Conservation (phyloP, 2,888 invertebrate genomes). For the Lamproptera curius region DNA sequence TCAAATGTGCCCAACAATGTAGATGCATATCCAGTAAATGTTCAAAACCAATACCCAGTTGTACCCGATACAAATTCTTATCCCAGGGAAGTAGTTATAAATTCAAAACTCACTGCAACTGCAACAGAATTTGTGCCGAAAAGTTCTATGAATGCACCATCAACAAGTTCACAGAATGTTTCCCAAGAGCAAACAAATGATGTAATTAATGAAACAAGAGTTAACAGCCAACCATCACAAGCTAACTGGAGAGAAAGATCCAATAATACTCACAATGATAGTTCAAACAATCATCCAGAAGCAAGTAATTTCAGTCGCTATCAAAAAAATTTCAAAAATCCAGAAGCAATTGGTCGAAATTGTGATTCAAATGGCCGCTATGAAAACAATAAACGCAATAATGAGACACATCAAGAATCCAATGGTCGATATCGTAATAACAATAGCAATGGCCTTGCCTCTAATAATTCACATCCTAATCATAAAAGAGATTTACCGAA, state of each 20-base stretch:
- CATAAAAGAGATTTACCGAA: conserved; percentile 25
- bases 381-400: conserved; percentile 24
- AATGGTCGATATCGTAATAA: conserved; percentile 28
- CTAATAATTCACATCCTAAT: conserved; percentile 27
- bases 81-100: conserved; percentile 52
- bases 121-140: conserved; percentile 80
- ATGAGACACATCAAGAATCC: conserved; percentile 29
- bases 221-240: conserved; percentile 43
- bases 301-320: conserved; percentile 21
- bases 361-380: conserved; percentile 31
- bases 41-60: conserved; percentile 39
- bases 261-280: conserved; percentile 36
- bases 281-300: conserved; percentile 20
- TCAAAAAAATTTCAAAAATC: conserved; percentile 38
- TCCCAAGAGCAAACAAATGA: conserved; percentile 28
- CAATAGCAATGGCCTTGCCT: conserved; percentile 26
- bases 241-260: conserved; percentile 64
- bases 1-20: conserved; percentile 38
- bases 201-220: conserved; percentile 32
- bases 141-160: conserved; percentile 37
- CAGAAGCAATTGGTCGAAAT: conserved; percentile 31
- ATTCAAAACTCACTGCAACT: conserved; percentile 75
- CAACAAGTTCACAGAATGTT: conserved; percentile 30
- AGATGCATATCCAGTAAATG: conserved; percentile 40
- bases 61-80: conserved; percentile 38